A percentile compares a stretch with the other conserved stretches of the same genome.
Evolutionary conservation across 2,797 vertebrate species (phyloP).

Genomic region (Malacoctenus gilli): DNA sequence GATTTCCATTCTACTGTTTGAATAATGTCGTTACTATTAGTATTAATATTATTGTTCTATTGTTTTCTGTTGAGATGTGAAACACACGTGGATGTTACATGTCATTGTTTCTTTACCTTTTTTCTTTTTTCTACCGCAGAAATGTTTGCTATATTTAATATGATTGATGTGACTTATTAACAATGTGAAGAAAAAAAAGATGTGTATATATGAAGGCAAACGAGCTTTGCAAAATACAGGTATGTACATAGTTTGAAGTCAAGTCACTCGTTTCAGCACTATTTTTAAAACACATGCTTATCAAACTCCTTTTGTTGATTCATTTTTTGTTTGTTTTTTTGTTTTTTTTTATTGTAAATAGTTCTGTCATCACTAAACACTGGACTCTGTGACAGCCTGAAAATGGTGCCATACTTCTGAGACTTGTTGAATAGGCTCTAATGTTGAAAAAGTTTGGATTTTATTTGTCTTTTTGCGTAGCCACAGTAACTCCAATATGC

Average conservation of each 20-base stretch:
- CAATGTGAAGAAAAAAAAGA: conserved; percentile 53
- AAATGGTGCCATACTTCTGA: conserved; percentile 77
- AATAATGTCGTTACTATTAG: conserved; percentile 49
- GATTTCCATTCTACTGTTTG: conserved; percentile 64
- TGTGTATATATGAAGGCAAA: conserved; percentile 53
- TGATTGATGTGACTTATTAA: conserved; percentile 72
- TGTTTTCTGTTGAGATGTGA: conserved; percentile 70
- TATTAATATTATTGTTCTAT: conserved; percentile 55
- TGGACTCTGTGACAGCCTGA: conserved; percentile 63
- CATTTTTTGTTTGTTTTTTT: conserved; percentile 35
- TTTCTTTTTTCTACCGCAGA: conserved; percentile 60
- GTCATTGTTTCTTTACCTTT: conserved; percentile 36
- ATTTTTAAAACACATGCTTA: conserved; percentile 66
- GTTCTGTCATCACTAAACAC: conserved; percentile 54
- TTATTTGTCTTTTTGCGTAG: conserved; percentile 37
- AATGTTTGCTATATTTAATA: conserved; percentile 73
- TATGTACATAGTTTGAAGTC: conserved; percentile 71
- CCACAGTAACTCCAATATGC: conserved; percentile 55
- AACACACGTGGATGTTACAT: conserved; percentile 54
- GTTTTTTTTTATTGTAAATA: conserved; percentile 57
- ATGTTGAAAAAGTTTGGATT: conserved; percentile 28
- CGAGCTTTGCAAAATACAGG: conserved; percentile 54
- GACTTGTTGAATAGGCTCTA: conserved; percentile 43
- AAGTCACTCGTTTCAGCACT: conserved; percentile 69
- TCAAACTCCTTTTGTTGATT: conserved; percentile 43